A percentile compares a stretch with the other conserved stretches of the same genome.
Conservation (phyloP, 2,113 vertebrate species). For the Prolemur simus region DNA sequence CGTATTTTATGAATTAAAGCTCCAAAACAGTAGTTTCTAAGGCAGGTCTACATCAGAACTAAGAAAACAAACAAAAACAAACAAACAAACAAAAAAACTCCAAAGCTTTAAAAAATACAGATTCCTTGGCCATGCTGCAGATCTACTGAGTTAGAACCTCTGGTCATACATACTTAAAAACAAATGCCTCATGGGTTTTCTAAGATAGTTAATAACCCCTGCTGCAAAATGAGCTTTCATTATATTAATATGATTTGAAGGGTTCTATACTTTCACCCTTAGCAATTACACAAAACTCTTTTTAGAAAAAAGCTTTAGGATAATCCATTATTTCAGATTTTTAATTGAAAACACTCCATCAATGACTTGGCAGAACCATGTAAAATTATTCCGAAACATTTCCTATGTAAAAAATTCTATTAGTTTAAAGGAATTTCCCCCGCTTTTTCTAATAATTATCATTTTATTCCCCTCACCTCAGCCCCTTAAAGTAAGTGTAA, state of each 20-base stretch:
- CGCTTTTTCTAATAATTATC: constrained; percentile 8
- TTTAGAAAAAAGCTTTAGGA: background rate
- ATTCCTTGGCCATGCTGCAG: background rate
- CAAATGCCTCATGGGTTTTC: background rate
- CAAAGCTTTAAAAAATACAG: background rate
- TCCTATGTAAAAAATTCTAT: constrained; percentile 14
- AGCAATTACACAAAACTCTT: background rate
- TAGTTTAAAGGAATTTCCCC: constrained; percentile 28
- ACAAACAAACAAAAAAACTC: no score
- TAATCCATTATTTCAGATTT: constrained; percentile 39
- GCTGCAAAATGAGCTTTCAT: background rate
- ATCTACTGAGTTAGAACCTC: background rate
- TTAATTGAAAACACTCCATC: constrained; percentile 8
- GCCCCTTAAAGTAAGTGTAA: constrained; percentile 16
- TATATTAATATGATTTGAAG: background rate
- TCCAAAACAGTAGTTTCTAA: background rate
- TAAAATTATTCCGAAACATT: constrained; percentile 44
- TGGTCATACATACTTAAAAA: background rate
- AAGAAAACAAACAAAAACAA: background rate
- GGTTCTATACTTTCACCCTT: background rate
- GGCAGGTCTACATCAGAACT: background rate
- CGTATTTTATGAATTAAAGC: background rate
- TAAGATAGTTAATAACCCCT: background rate
- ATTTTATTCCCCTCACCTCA: background rate
- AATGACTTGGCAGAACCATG: background rate